These are phyloP conservation scores for Troilus luridus DNA, from an alignment of 2,888 invertebrate species.

Conservation along the genomic window DNA sequence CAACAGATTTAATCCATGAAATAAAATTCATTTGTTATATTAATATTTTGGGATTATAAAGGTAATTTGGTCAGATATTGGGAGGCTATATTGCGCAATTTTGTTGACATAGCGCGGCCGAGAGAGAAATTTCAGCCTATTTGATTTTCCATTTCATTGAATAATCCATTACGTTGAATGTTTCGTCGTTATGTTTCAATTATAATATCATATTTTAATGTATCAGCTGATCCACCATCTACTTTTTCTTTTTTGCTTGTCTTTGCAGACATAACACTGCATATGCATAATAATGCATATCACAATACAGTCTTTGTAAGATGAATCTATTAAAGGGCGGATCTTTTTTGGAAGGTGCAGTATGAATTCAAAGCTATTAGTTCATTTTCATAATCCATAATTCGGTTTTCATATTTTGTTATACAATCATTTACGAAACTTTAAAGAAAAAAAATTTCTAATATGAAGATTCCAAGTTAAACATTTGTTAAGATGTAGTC, in stretches of 20 bases:
- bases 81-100: not conserved
- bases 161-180: conserved; percentile 9
- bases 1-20: too few relatives aligned
- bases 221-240: not conserved
- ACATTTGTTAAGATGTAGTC: too few relatives aligned
- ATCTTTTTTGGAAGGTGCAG: not conserved
- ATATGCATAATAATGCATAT: too few relatives aligned
- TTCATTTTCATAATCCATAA: not conserved
- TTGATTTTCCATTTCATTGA: not conserved
- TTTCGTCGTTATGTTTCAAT: not conserved
- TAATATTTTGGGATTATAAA: too few relatives aligned
- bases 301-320: not conserved
- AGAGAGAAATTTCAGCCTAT: conserved; percentile 20
- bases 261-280: too few relatives aligned
- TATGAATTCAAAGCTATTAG: too few relatives aligned
- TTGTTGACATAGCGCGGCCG: not conserved
- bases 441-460: too few relatives aligned
- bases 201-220: not conserved
- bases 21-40: too few relatives aligned
- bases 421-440: too few relatives aligned
- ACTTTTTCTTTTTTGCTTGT: too few relatives aligned
- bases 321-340: not conserved
- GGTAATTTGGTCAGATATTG: not conserved
- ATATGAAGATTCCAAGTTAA: too few relatives aligned
- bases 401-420: not conserved